A percentile compares a stretch with the other conserved stretches of the same genome.
Evolutionary conservation across 92 coral and sea anemone genomes (phyloP).

Genomic region (Chrysogorgia sp.): DNA sequence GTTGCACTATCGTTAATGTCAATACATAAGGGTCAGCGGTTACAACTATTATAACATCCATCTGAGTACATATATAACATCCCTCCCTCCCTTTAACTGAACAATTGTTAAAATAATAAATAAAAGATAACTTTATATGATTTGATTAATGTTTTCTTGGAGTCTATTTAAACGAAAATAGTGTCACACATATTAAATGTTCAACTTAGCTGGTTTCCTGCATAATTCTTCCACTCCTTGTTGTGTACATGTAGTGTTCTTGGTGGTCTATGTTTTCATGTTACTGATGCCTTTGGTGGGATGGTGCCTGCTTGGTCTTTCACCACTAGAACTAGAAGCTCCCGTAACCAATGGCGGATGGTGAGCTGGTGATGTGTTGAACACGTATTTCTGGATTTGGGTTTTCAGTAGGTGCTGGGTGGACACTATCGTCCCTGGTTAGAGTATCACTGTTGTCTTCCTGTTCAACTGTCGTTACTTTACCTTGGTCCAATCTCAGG

Average conservation of each 20-base stretch:
- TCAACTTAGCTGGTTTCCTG: not conserved
- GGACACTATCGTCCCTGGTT: not conserved
- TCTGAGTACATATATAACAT: conserved; percentile 14
- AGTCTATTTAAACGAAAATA: not conserved
- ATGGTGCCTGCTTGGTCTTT: not conserved
- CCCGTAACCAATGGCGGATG: too few species aligned
- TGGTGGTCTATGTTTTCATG: not conserved
- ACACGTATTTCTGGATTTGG: not conserved
- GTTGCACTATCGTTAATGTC: too few species aligned
- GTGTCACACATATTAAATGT: not conserved
- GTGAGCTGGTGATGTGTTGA: not conserved
- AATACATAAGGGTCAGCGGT: not conserved
- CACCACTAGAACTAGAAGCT: too few species aligned
- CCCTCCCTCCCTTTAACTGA: not conserved
- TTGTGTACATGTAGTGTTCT: not conserved
- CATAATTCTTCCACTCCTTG: not conserved
- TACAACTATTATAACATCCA: not conserved
- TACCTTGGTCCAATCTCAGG: not conserved
- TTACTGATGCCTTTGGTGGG: not conserved
- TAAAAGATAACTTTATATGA: not conserved
- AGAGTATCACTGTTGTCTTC: not conserved
- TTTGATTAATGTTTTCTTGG: not conserved
- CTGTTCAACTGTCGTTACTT: not conserved
- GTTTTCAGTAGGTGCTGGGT: not conserved
- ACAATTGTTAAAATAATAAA: not conserved